A percentile compares a stretch with the other conserved stretches of the same genome.
phyloP scores from a whole-genome alignment of 2,888 invertebrate species.

The Xestia ashworthii region DNA sequence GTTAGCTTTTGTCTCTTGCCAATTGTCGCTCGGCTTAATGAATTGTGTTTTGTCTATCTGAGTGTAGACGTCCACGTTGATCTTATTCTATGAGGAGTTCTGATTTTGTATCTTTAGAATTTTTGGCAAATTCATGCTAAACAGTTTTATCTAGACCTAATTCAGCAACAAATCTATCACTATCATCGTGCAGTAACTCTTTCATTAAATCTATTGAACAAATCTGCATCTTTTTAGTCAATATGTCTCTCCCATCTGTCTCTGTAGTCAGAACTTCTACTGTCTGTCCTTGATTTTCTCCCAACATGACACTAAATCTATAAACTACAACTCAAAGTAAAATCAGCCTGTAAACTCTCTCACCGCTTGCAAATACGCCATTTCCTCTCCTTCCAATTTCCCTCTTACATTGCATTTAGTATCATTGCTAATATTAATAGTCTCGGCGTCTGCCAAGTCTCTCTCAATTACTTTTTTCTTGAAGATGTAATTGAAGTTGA shows the following conservation, averaged over 20 bases:
- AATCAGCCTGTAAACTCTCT: constrained; percentile 27
- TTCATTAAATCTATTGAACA: neutral
- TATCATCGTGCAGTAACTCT: neutral
- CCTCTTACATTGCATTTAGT: constrained; percentile 33
- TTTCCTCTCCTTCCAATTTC: constrained; percentile 13
- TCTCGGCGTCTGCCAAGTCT: constrained; percentile 51
- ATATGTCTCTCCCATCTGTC: neutral
- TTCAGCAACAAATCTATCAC: too few relatives aligned
- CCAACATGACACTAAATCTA: neutral
- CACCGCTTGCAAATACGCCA: constrained; percentile 14
- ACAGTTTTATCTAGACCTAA: neutral
- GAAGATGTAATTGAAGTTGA: constrained; percentile 48
- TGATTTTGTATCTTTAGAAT: neutral
- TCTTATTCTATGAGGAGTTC: constrained; percentile 23
- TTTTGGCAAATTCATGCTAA: neutral
- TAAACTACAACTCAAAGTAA: constrained; percentile 16
- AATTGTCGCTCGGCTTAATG: constrained; percentile 59
- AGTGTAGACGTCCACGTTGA: constrained; percentile 4
- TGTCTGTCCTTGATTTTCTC: neutral
- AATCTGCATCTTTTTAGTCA: neutral
- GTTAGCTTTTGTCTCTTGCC: constrained; percentile 66
- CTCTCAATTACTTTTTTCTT: constrained; percentile 39
- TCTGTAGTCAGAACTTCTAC: neutral
- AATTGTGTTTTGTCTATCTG: constrained; percentile 55
- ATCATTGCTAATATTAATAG: constrained; percentile 43